Percentiles rank a stretch among this genome's conserved stretches.
These are phyloP conservation scores for Cololabis saira DNA, from an alignment of 2,113 vertebrate genomes.

Conservation along the genomic window DNA sequence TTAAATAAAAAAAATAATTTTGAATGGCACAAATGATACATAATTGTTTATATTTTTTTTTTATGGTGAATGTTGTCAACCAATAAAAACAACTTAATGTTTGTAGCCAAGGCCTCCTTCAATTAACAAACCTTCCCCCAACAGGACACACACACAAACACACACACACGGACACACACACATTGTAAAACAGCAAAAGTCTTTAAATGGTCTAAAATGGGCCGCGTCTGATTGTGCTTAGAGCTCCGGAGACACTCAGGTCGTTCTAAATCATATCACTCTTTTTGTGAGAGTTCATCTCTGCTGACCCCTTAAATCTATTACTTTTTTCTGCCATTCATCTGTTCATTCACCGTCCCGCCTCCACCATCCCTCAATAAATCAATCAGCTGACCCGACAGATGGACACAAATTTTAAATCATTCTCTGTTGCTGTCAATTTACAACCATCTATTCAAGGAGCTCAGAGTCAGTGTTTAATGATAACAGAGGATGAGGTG, in stretches of 20 bases:
- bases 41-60: not conserved
- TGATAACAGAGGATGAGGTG: conserved; percentile 40
- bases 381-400: conserved; percentile 60
- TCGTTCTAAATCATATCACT: conserved; percentile 67
- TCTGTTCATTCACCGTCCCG: conserved; percentile 52
- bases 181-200: conserved; percentile 17
- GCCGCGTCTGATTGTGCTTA: conserved; percentile 50
- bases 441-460: conserved; percentile 25
- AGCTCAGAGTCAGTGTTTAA: conserved; percentile 19
- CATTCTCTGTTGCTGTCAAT: conserved; percentile 9
- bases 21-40: not conserved
- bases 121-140: conserved; percentile 20
- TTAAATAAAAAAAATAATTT: not conserved
- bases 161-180: too few relatives aligned
- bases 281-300: conserved; percentile 65
- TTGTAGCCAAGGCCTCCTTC: not conserved
- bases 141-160: conserved; percentile 6
- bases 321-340: conserved; percentile 44
- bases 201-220: conserved; percentile 26
- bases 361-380: conserved; percentile 52
- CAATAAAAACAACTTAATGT: not conserved
- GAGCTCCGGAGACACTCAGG: conserved; percentile 38
- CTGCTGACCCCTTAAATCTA: conserved; percentile 67
- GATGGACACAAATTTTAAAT: conserved; percentile 53
- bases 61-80: not conserved